Percentiles rank a stretch among this genome's conserved stretches.
phyloP scores from a whole-genome alignment of 2,888 invertebrate genomes.

The Cryptophagus acutangulus region DNA sequence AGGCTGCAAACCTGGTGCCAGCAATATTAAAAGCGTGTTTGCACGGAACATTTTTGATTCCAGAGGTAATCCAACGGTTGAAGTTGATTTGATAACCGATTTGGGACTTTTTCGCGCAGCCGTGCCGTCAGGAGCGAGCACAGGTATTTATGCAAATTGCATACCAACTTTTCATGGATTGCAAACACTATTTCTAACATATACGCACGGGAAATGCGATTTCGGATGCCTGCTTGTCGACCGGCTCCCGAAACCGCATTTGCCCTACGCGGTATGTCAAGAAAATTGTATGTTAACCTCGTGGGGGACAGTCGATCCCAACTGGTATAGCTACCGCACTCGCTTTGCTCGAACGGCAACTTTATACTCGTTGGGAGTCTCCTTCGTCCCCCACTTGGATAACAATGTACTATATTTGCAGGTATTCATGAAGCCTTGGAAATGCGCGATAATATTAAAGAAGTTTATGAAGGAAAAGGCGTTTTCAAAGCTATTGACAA shows the following conservation, averaged over 20 bases:
- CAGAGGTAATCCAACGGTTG: conserved; percentile 98
- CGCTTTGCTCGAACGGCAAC: neutral
- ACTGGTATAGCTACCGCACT: too few species aligned
- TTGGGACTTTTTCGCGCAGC: conserved; percentile 86
- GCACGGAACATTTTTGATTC: conserved; percentile 99
- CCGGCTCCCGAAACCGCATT: too few species aligned
- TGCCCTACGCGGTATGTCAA: too few species aligned
- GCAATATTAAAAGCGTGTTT: conserved; percentile 60
- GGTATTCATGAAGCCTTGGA: conserved; percentile 96
- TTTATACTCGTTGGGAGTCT: too few species aligned
- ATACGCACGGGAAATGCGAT: too few species aligned
- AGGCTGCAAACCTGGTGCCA: neutral
- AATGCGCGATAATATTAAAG: conserved; percentile 86
- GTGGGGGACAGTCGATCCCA: too few species aligned
- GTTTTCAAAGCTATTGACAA: conserved; percentile 90
- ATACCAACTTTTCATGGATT: neutral
- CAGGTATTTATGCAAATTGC: conserved; percentile 51
- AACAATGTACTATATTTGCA: conserved; percentile 20
- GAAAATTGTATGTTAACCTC: too few species aligned
- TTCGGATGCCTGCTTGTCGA: too few species aligned
- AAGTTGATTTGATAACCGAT: conserved; percentile 80
- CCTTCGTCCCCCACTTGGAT: neutral
- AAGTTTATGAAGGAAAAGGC: conserved; percentile 91
- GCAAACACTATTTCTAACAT: conserved; percentile 6
- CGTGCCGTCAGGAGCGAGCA: conserved; percentile 97